Base-by-base conservation (phyloP, 2,888 invertebrate genomes). In the Neria commutata region DNA sequence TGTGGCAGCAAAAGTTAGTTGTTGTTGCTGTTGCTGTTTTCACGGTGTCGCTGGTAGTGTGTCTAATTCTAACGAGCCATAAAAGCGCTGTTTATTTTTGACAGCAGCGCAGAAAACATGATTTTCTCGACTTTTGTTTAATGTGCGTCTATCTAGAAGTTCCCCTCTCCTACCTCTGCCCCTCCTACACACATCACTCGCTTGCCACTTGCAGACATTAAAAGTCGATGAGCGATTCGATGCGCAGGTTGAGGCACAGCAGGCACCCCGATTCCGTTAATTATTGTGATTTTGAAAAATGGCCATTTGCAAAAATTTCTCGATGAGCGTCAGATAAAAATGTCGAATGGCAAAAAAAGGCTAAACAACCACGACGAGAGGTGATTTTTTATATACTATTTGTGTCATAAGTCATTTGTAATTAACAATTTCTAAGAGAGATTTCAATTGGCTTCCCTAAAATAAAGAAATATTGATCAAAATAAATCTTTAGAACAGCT, bases 191-290 rank as follows among this genome's bases (percentile, higher is more conserved):
- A 16, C 16, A 45, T 45, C 24, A 3, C 2, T 49, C 4, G 29
- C 33, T 19, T 1, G 5, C 23, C 23, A n/a, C 17, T 29, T 8
- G 11, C 29, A 29, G 29, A 29, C 29, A 5, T n/a, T n/a, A n/a
- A 29, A 33, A 47, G 54, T 59, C 59, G 62, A 56, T 58, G 63
- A 54, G 60, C 60, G 63, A 63, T 63, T 63, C 53, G 50, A 50
- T 42, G n/a, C n/a, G 33, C 34, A 45, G 51, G 49, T 45, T 37
- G n/a, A 37, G 10, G 55, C 67, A 60, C 67, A 64, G 66, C 66
- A 64, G 65, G 67, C 62, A 66, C 65, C 66, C 66, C 60, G 59
- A 66, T 65, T 66, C 64, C 63, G 60, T 63, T 66, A 67, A 66
- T 66, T 63, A 66, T 64, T 60, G 66, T 65, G 37, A 14, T 37